Percentiles rank a stretch among this genome's conserved stretches.
These are phyloP conservation scores for Thyatira batis DNA, from an alignment of 2,888 invertebrate genomes.

Conservation along the genomic window DNA sequence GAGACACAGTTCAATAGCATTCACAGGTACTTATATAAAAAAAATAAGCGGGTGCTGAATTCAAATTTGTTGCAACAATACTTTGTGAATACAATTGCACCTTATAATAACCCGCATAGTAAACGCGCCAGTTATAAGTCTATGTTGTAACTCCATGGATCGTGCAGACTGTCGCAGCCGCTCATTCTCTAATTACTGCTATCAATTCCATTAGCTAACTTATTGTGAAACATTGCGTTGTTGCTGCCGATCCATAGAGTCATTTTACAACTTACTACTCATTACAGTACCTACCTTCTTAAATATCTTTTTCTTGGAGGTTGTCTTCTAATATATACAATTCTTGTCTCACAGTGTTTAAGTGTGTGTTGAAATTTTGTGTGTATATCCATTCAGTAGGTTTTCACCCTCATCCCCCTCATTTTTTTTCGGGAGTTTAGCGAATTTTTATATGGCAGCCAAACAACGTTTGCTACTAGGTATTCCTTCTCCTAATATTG, in stretches of 20 bases:
- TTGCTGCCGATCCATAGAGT: slow-evolving; percentile 35
- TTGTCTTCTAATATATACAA: too few species aligned
- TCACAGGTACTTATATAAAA: neutral
- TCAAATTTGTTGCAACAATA: slow-evolving; percentile 45
- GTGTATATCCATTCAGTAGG: too few species aligned
- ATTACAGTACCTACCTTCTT: too few species aligned
- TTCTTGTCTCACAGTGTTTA: too few species aligned
- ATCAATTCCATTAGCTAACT: slow-evolving; percentile 59
- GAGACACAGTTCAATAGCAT: neutral
- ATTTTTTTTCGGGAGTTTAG: too few species aligned
- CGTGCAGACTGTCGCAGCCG: slow-evolving; percentile 45
- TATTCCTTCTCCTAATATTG: too few species aligned
- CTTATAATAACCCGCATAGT: slow-evolving; percentile 77
- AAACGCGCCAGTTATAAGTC: slow-evolving; percentile 56
- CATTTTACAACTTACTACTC: slow-evolving; percentile 23
- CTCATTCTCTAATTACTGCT: slow-evolving; percentile 66
- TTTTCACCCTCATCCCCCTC: too few species aligned
- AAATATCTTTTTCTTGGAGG: too few species aligned
- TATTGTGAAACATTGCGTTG: slow-evolving; percentile 43
- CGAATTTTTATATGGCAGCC: too few species aligned
- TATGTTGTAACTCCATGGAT: slow-evolving; percentile 51
- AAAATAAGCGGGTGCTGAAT: slow-evolving; percentile 26
- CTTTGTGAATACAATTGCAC: slow-evolving; percentile 56
- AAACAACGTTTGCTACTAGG: too few species aligned
- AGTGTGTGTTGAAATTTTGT: too few species aligned